Base-by-base conservation (phyloP, 2,113 vertebrate species). In the Gnathonemus echidnorhynchus region DNA sequence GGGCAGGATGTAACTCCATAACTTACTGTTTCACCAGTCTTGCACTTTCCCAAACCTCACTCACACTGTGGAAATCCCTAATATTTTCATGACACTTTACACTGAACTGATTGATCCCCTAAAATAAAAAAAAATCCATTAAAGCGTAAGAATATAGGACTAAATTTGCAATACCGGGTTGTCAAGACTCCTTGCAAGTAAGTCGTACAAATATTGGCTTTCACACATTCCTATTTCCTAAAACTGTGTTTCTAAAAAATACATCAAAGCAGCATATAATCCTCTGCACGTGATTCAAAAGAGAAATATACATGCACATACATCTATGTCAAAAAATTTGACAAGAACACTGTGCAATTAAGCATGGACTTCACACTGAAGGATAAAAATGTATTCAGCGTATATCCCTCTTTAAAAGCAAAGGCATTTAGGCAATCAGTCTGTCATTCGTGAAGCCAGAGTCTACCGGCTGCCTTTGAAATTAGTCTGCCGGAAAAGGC, bases 331-430 rank as follows among this genome's bases (percentile, higher is more conserved):
- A 74, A 27, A 53, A 70, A 74, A 31, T 74, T 46, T 84, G 88
- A 89, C 90, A 90, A 42, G 90, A 88, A 90, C 45, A 88, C 66
- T 83, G 89, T 88, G 58, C 88, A 91, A 91, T 91, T 91, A 88
- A 89, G 66, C 88, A 87, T 80, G 66, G 88, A 83, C 85, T 86
- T 88, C 85, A 91, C 58, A 48, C 80, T 88, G 84, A 89, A 66
- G 49, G 88, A 87, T 90, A 66, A 89, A 88, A 91, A 89, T 89
- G 86, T 84, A 56, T 87, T 91, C 84, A 56, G 90, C 90, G 77
- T 62, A 89, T 77, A 89, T 80, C 85, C 90, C 88, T 62, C 62
- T 80, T 89, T 91, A 31, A 77, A 58, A 88, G 66, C 66, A 56
- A 90, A 90, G 87, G 85, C 90, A 88, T 88, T 90, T 88, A 56